These are phyloP conservation scores for Carlito syrichta DNA, from an alignment of 2,113 vertebrate genomes.

Conservation along the genomic window DNA sequence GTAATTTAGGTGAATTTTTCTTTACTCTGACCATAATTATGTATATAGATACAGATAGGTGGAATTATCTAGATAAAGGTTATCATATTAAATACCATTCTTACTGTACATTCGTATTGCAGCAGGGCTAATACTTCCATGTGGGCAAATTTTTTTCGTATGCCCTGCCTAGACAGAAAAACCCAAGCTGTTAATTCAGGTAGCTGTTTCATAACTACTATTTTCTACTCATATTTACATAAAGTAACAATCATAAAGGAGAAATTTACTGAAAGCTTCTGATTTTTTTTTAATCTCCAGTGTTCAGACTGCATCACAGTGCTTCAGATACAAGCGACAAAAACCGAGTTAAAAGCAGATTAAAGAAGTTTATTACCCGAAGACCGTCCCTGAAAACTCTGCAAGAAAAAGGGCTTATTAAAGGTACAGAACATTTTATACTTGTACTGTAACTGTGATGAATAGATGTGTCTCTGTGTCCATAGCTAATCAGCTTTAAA, in stretches of 20 bases:
- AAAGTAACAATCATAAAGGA: conserved; percentile 67
- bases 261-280: conserved; percentile 55
- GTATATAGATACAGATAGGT: neutral
- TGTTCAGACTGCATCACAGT: conserved; percentile 91
- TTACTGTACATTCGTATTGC: neutral
- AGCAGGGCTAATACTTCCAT: neutral
- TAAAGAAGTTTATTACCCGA: conserved; percentile 93
- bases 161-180: neutral
- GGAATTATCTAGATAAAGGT: conserved; percentile 2
- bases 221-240: conserved; percentile 51
- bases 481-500: neutral
- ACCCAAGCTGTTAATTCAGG: conserved; percentile 18
- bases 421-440: conserved; percentile 82
- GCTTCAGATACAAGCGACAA: conserved; percentile 89
- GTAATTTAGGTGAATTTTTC: neutral
- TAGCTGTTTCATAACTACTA: neutral
- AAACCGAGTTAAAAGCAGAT: conserved; percentile 89
- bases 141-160: neutral
- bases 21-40: neutral
- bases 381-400: conserved; percentile 92
- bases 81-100: neutral
- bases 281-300: conserved; percentile 72
- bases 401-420: conserved; percentile 93
- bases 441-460: neutral
- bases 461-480: conserved; percentile 12